Evolutionary conservation across 2,797 vertebrate genomes (phyloP).

Genomic region (Periophthalmus magnuspinnatus): DNA sequence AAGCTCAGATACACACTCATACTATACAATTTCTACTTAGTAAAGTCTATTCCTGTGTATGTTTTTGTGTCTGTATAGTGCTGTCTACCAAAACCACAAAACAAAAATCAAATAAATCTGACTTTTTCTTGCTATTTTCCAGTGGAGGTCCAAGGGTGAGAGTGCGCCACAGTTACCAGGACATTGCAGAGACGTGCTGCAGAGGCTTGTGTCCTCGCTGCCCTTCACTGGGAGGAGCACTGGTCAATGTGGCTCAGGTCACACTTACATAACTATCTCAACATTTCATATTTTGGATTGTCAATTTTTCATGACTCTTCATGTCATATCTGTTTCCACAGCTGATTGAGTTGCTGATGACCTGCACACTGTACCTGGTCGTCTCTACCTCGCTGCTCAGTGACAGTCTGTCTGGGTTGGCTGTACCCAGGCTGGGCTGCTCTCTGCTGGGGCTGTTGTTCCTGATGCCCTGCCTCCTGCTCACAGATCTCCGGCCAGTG

Average conservation of each 20-base stretch:
- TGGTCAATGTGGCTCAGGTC: conserved; percentile 75
- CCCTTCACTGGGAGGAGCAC: conserved; percentile 67
- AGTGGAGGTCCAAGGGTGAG: conserved; percentile 58
- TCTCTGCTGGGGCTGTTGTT: conserved; percentile 73
- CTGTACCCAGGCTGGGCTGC: conserved; percentile 72
- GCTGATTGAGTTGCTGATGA: conserved; percentile 81
- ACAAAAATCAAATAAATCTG: too few relatives aligned
- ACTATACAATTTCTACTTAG: too few relatives aligned
- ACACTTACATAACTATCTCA: background rate
- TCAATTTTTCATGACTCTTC: background rate
- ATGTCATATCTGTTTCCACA: conserved; percentile 30
- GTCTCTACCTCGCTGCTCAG: conserved; percentile 78
- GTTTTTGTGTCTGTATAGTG: too few relatives aligned
- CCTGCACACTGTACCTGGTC: conserved; percentile 79
- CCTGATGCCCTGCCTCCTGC: conserved; percentile 78
- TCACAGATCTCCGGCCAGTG: conserved; percentile 79
- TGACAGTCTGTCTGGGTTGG: conserved; percentile 70
- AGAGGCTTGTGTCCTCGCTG: conserved; percentile 68
- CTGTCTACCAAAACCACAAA: too few relatives aligned
- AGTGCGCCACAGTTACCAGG: conserved; percentile 79
- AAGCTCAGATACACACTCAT: too few relatives aligned
- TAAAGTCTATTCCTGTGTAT: too few relatives aligned
- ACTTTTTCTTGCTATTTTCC: conserved; percentile 8
- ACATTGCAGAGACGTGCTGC: conserved; percentile 77
- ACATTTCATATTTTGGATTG: background rate